Base-by-base conservation (phyloP, 1,140 invertebrate species). In the Penaeus indicus region DNA sequence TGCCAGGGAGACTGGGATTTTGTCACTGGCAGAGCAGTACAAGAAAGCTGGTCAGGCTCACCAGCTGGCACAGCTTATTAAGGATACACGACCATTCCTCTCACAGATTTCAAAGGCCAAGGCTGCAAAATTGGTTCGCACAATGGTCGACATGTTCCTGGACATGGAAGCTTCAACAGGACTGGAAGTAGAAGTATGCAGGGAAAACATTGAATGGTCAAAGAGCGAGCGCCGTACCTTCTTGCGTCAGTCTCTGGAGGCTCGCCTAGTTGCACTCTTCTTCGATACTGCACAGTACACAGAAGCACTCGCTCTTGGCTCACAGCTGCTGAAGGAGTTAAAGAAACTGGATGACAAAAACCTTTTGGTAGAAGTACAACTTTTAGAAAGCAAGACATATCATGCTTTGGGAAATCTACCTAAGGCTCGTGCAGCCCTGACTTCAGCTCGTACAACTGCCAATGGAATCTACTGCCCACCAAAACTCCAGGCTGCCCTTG, bases 291-390 rank as follows among this genome's bases (percentile, higher is more conserved):
- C 96, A 90, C 96, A 97, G 95, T 98, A 96, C 92, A 94, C 95
- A 75, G 97, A 98, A 92, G 97, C 97, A 13, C 93, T 99, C 27
- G 93, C 95, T 77, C 93, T 98, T 62, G 97, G 97, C 78, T 96
- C 97, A 1, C 95, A 95, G 86, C 94, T 99, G 54, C 93, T 99
- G 54, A 96, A 96, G 92, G 99, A 99, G 93, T 94, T 99, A 60
- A 99, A 99, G 93, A 99, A 99, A 93, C 94, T 99, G 92, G 99
- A 99, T 94, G 99, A 99, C 92, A 99, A 99, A 94, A 98, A 99
- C 93, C 94, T 99, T 83, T 93, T 99, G 84, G 98, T 99, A 0
- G 99, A 99, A 93, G 97, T 96, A 11, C 97, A 99, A 92, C 94
- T 99, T 75, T 94, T 99, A 89, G 99, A 99, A 93, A 99, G 98